Conservation (phyloP, 1,140 invertebrate species). For the Harpegnathos saltator region DNA sequence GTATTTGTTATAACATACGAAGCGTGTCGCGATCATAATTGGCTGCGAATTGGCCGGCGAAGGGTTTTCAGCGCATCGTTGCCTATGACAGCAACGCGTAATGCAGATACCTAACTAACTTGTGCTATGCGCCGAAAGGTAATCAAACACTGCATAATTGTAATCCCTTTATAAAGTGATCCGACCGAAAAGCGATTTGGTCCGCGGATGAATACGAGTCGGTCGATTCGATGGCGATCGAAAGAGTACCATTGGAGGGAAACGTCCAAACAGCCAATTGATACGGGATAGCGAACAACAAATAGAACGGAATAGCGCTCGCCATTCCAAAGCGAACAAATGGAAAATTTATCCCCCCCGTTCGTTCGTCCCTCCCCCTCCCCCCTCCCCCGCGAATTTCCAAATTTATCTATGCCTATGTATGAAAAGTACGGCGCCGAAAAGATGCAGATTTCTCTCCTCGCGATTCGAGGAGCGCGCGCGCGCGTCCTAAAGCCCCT, state of each 20-base stretch:
- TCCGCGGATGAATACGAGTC: background rate
- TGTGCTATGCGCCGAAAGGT: slow-evolving; percentile 39
- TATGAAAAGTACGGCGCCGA: no score
- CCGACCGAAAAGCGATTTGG: slow-evolving; percentile 49
- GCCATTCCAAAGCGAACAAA: background rate
- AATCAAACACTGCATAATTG: slow-evolving; percentile 78
- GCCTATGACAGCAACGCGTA: slow-evolving; percentile 38
- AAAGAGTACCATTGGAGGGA: background rate
- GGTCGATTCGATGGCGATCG: background rate
- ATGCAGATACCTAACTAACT: slow-evolving; percentile 49
- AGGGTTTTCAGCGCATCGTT: slow-evolving; percentile 10
- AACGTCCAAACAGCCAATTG: background rate
- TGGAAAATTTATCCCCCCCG: background rate
- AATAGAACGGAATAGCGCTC: background rate
- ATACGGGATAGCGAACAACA: background rate
- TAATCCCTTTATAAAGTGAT: slow-evolving; percentile 78
- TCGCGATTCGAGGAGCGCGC: background rate
- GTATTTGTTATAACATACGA: slow-evolving; percentile 38
- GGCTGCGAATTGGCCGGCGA: background rate
- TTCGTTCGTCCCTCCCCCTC: background rate
- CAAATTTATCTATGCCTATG: no score
- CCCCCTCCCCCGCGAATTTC: background rate
- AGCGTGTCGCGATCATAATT: slow-evolving; percentile 54
- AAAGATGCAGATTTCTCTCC: background rate
- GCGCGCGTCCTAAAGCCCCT: no score